These are phyloP conservation scores for Thripadectes ignobilis DNA, from an alignment of 2,797 vertebrate species.

Conservation along the genomic window DNA sequence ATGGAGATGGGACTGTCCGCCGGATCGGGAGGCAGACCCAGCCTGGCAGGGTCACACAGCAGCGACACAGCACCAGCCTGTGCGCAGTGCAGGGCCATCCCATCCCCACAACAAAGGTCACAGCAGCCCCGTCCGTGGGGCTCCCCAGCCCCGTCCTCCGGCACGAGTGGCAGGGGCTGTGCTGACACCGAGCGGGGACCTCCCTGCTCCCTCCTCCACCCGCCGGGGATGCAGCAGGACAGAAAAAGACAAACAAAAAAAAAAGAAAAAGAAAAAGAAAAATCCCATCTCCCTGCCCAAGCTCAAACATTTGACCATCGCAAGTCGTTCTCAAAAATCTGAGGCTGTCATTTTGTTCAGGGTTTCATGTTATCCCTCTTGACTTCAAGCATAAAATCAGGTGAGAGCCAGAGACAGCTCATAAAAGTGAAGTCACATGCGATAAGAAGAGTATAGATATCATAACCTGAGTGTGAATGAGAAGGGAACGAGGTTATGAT, in stretches of 20 bases:
- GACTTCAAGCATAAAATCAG: conserved; percentile 32
- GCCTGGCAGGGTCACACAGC: background rate
- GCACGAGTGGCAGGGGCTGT: background rate
- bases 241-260: background rate
- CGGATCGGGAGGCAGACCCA: background rate
- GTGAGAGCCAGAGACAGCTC: conserved; percentile 7
- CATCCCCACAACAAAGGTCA: background rate
- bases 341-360: background rate
- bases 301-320: background rate
- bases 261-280: background rate
- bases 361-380: background rate
- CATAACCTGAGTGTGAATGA: background rate
- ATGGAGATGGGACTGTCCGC: background rate
- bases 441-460: conserved; percentile 38
- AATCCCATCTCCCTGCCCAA: background rate
- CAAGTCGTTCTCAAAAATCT: background rate
- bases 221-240: background rate
- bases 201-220: background rate
- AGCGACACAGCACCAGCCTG: background rate
- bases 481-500: conserved; percentile 17
- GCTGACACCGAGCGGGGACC: background rate
- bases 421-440: conserved; percentile 10
- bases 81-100: background rate
- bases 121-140: fast-evolving
- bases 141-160: fast-evolving